phyloP scores from a whole-genome alignment of 2,797 vertebrate genomes.

The Hemibagrus guttatus region DNA sequence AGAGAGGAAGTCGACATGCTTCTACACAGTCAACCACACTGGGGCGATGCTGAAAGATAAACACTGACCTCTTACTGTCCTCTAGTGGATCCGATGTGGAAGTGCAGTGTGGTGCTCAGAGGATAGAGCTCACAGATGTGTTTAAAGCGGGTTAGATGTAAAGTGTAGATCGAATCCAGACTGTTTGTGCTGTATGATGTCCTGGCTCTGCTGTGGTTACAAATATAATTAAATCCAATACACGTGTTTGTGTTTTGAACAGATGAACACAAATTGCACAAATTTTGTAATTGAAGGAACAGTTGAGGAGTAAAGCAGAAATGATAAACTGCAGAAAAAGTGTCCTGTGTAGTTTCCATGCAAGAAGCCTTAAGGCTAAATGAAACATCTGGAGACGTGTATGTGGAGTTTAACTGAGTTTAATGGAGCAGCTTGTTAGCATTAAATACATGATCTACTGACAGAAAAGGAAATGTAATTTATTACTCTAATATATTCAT shows the following conservation, averaged over 20 bases:
- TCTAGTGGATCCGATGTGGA: conserved; percentile 33
- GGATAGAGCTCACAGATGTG: not conserved
- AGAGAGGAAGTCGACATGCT: not conserved
- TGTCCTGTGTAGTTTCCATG: not conserved
- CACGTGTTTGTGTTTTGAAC: not conserved
- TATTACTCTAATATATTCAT: not conserved
- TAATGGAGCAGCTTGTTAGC: not conserved
- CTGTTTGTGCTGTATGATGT: not conserved
- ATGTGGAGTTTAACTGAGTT: not conserved
- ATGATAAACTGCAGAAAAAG: not conserved
- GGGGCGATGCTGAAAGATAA: not conserved
- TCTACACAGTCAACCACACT: not conserved
- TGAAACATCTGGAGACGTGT: not conserved
- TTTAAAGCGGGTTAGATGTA: not conserved
- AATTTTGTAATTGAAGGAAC: not conserved
- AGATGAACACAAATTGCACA: too few species aligned
- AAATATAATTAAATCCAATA: not conserved
- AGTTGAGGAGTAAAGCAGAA: not conserved
- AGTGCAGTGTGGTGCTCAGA: not conserved
- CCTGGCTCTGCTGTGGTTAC: not conserved
- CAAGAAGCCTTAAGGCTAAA: not conserved
- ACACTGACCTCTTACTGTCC: conserved; percentile 33
- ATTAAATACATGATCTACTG: not conserved
- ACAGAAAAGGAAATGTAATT: not conserved
- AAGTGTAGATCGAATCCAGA: not conserved